Base-by-base conservation (phyloP, 2,888 invertebrate genomes). In the Caenorhabditis panamensis region DNA sequence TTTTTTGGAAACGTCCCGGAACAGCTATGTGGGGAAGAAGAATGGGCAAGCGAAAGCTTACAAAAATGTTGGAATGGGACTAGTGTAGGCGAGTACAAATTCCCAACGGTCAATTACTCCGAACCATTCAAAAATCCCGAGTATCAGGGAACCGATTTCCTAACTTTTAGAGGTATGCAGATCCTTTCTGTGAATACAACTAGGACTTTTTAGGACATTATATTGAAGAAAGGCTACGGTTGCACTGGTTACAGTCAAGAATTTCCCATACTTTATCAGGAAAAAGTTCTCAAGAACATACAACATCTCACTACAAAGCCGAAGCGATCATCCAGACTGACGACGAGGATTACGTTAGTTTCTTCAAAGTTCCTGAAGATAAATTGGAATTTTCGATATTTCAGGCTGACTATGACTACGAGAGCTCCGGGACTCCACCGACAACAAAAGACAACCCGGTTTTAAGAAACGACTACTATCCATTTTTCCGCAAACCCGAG, bases 341-440 rank as follows among this genome's bases (percentile, higher is more conserved):
- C 51, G 81, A 81, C 58, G 81, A 81, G 63, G 81, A 81, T 61
- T 76, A 81, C 72, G 81, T 77, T 44, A 53, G 64, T 41, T 26
- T 9, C 20, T 22, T 24, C 37, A n/a, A 49, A 37, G 31, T 6
- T 8, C 8, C 26, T 16, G 16, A n/a, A 26, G 0, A 24, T 1
- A 62, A 37, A 49, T 9, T n/a, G n/a, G n/a, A n/a, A 24, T 16
- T 36, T 36, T 36, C 36, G 36, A 8, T 36, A 11, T 47, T 47
- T 44, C 67, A 81, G 81, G 31, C 24, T 8, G 76, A 81, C 16
- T 67, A 81, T 24, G 64, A 77, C 4, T 37, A 67, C 16, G 81
- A 81, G 62, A 67, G 72, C 1, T 81, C 81, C 4, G 81, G 49
- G 11, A 67, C 59, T 20, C 20, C 36, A 1, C 51, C 47, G 0